phyloP scores from a whole-genome alignment of 2,113 vertebrate species.

The Calyptommatus sinebrachiatus region DNA sequence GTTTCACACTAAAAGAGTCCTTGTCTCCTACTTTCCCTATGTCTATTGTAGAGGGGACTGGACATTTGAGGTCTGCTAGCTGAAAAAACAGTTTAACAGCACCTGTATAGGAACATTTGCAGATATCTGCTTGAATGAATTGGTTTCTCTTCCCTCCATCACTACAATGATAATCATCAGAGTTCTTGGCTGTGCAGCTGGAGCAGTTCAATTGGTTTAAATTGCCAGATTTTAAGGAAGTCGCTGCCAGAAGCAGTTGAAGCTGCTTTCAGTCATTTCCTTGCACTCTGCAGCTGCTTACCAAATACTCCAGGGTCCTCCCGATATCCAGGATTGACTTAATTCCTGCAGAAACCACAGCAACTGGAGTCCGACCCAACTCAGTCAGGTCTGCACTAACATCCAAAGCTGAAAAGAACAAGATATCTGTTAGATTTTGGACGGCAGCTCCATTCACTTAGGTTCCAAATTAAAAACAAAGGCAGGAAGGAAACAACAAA shows the following conservation, averaged over 20 bases:
- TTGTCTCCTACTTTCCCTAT: too few relatives aligned
- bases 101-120: neutral
- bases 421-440: neutral
- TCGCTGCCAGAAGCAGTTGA: neutral
- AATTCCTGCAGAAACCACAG: constrained; percentile 85
- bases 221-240: neutral
- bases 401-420: constrained; percentile 78
- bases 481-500: neutral
- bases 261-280: constrained; percentile 1
- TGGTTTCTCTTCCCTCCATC: neutral
- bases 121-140: neutral
- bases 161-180: neutral
- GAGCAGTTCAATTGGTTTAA: neutral
- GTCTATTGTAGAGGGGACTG: too few relatives aligned
- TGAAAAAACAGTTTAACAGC: neutral
- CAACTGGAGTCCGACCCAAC: constrained; percentile 83
- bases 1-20: too few relatives aligned
- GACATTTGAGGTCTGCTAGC: too few relatives aligned
- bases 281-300: constrained; percentile 55
- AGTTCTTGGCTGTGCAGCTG: neutral
- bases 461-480: too few relatives aligned
- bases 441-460: neutral
- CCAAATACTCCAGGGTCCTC: constrained; percentile 87
- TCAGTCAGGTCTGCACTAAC: constrained; percentile 89
- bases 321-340: constrained; percentile 91